A percentile compares a stretch with the other conserved stretches of the same genome.
These are phyloP conservation scores for Noctua fimbriata DNA, from an alignment of 2,888 invertebrate species.

Conservation along the genomic window DNA sequence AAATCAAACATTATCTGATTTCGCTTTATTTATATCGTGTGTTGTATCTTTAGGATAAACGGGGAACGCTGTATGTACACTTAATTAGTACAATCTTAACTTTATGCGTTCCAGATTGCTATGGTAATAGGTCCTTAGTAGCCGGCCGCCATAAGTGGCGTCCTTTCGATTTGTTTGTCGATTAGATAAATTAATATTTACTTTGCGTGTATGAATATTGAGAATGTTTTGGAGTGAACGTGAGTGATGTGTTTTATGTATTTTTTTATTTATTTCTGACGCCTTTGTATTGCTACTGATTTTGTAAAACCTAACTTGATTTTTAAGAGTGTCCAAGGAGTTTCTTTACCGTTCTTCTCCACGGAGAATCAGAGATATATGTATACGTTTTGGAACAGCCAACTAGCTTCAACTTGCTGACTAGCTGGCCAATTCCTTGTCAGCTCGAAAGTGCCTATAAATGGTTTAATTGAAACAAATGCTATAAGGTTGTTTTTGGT, in stretches of 20 bases:
- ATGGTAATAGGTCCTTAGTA: slow-evolving; percentile 84
- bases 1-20: slow-evolving; percentile 61
- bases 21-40: slow-evolving; percentile 67
- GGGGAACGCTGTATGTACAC: slow-evolving; percentile 78
- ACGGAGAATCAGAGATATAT: neutral
- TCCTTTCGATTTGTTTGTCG: slow-evolving; percentile 86
- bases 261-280: neutral
- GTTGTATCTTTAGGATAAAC: slow-evolving; percentile 73
- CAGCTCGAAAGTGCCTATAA: too few species aligned
- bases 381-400: too few species aligned
- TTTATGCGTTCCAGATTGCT: slow-evolving; percentile 88
- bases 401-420: too few species aligned
- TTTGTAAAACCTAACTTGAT: neutral
- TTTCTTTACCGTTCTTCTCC: neutral
- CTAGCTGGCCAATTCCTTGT: too few species aligned
- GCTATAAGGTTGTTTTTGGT: too few species aligned
- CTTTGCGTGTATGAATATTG: slow-evolving; percentile 51
- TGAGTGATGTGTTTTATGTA: neutral
- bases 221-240: slow-evolving; percentile 23
- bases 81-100: slow-evolving; percentile 89
- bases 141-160: slow-evolving; percentile 81
- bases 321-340: neutral
- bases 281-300: neutral
- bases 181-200: slow-evolving; percentile 82
- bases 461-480: too few species aligned